phyloP scores from a whole-genome alignment of 2,888 invertebrate genomes.

The Cantharis lateralis region DNA sequence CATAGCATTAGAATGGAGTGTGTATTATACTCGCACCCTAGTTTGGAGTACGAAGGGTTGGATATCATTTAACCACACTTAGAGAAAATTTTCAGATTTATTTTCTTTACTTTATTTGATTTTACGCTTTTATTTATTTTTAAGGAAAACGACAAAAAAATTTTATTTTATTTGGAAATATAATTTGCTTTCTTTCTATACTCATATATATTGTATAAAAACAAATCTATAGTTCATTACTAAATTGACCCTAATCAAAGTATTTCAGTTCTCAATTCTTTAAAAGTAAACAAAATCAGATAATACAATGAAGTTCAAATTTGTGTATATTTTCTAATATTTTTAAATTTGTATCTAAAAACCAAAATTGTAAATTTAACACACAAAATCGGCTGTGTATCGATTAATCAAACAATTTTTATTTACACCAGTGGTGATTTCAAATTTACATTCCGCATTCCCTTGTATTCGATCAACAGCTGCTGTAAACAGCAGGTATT shows the following conservation, averaged over 20 bases:
- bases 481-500: neutral
- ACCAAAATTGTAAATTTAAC: neutral
- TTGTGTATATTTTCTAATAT: neutral
- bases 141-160: too few species aligned
- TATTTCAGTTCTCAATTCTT: too few species aligned
- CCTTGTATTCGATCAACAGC: neutral
- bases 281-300: neutral
- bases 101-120: neutral
- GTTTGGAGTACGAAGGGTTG: neutral
- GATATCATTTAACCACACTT: neutral
- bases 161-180: neutral
- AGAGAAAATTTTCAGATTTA: neutral
- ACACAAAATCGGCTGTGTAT: neutral
- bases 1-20: neutral
- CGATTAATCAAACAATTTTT: neutral
- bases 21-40: neutral
- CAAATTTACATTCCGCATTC: neutral
- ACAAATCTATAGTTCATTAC: neutral
- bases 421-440: neutral
- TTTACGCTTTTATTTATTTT: neutral
- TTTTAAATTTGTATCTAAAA: neutral
- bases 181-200: neutral
- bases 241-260: neutral
- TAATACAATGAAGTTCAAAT: neutral
- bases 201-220: too few species aligned